Percentiles rank a stretch among this genome's conserved stretches.
Evolutionary conservation across 2,113 vertebrate species (phyloP).

Genomic region (Myrmecophaga tridactyla): DNA sequence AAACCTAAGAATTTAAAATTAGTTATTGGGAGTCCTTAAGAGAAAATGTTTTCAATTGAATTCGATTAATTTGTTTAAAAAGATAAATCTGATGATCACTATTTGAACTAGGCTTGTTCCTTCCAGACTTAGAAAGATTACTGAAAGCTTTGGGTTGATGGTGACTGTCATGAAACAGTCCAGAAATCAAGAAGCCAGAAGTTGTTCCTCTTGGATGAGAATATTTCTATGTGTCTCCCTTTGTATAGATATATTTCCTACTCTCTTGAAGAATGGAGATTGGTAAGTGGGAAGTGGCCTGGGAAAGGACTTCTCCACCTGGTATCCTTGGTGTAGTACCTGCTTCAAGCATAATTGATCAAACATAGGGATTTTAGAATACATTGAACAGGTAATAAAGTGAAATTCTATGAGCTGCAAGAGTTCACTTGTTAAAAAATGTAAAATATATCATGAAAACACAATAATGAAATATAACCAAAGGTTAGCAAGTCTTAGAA

Average conservation of each 20-base stretch:
- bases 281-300: neutral
- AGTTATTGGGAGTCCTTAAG: conserved; percentile 2
- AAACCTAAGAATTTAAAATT: conserved; percentile 1
- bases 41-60: neutral
- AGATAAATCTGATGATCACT: neutral
- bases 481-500: neutral
- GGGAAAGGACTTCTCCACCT: neutral
- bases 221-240: neutral
- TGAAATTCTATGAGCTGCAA: neutral
- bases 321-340: neutral
- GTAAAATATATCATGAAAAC: conserved; percentile 8
- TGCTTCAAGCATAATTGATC: neutral
- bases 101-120: conserved; percentile 21
- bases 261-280: neutral
- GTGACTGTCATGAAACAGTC: conserved; percentile 23
- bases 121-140: conserved; percentile 40
- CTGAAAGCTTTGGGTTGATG: neutral
- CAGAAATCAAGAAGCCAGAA: neutral
- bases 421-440: neutral
- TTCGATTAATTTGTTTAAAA: conserved; percentile 40
- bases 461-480: neutral
- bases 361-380: neutral
- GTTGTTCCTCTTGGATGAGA: neutral
- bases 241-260: neutral
- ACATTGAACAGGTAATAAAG: neutral